Percentiles rank a stretch among this genome's conserved stretches.
Conservation (phyloP, 2,888 invertebrate genomes). For the Tetanocera ferruginea region DNA sequence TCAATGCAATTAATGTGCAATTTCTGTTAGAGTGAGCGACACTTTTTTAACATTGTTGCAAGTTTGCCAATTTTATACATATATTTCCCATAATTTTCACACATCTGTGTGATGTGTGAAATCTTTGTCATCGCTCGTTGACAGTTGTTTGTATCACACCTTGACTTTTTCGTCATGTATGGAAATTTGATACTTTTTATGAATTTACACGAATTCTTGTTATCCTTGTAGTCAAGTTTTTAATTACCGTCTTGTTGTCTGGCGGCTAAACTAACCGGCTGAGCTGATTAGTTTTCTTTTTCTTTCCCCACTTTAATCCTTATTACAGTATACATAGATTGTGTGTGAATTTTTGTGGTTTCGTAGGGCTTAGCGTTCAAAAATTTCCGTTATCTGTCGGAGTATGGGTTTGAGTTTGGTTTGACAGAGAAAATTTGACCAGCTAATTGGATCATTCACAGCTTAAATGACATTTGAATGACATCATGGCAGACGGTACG, state of each 20-base stretch:
- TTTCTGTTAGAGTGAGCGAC: background rate
- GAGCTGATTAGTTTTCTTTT: background rate
- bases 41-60: background rate
- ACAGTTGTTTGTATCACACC: background rate
- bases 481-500: background rate
- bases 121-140: background rate
- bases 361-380: background rate
- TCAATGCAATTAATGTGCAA: slow-evolving; percentile 24
- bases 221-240: slow-evolving; percentile 1
- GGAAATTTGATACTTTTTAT: slow-evolving; percentile 2
- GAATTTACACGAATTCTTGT: background rate
- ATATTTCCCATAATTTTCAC: background rate
- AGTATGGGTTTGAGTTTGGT: too few species aligned
- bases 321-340: background rate
- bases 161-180: background rate
- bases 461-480: slow-evolving; percentile 25
- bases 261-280: background rate
- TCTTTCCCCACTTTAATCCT: background rate
- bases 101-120: background rate
- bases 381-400: too few species aligned
- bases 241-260: background rate
- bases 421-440: background rate
- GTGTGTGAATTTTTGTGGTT: slow-evolving; percentile 12
- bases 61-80: background rate
- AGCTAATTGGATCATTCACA: slow-evolving; percentile 33